A percentile compares a stretch with the other conserved stretches of the same genome.
Conservation (phyloP, 2,113 vertebrate species). For the Siniperca knerii region DNA sequence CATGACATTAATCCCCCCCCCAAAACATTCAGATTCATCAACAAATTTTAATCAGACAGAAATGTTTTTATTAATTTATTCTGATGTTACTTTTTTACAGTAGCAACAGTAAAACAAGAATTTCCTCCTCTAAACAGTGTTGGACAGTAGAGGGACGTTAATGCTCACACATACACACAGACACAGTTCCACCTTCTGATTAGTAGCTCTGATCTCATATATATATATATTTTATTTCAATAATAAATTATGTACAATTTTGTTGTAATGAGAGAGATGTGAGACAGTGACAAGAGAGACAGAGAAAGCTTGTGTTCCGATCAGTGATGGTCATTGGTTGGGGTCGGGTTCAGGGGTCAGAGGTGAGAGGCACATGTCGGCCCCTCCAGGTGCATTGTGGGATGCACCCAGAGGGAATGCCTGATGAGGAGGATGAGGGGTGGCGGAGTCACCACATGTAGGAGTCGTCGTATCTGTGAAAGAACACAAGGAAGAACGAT, state of each 20-base stretch:
- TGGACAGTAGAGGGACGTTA: constrained; percentile 14
- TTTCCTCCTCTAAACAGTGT: constrained; percentile 40
- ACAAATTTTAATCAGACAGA: constrained; percentile 67
- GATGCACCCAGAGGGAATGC: constrained; percentile 54
- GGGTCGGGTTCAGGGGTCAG: constrained; percentile 28
- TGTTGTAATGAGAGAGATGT: constrained; percentile 56
- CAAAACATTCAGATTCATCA: constrained; percentile 20
- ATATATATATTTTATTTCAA: constrained; percentile 59
- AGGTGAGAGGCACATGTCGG: constrained; percentile 74
- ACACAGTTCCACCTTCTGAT: constrained; percentile 53
- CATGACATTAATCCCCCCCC: background rate
- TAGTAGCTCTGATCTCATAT: constrained; percentile 52
- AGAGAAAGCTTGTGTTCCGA: constrained; percentile 43
- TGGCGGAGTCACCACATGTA: constrained; percentile 84
- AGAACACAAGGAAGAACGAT: background rate
- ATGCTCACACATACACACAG: constrained; percentile 39
- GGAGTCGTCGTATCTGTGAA: constrained; percentile 84
- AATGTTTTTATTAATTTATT: constrained; percentile 60
- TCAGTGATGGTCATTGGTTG: constrained; percentile 49
- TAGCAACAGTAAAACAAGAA: constrained; percentile 72
- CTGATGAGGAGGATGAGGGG: constrained; percentile 23
- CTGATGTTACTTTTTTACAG: constrained; percentile 67
- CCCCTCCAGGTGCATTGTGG: constrained; percentile 70
- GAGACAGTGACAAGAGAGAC: constrained; percentile 50
- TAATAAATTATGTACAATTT: constrained; percentile 82